Base-by-base conservation (phyloP, 2,113 vertebrate genomes). In the Abramis brama region DNA sequence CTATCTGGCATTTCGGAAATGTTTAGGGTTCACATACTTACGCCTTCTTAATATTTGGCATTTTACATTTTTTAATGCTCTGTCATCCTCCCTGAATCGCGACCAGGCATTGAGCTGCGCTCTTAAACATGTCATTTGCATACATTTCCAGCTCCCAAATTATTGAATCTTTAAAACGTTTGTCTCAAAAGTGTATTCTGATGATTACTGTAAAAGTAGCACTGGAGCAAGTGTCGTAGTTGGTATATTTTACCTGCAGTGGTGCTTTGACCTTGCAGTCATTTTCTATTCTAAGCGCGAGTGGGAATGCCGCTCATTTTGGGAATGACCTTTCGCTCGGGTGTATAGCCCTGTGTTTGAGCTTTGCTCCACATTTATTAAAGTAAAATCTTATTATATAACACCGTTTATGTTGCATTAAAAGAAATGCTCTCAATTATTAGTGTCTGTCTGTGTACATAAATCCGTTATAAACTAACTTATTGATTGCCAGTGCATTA, bases 241-340 rank as follows among this genome's bases (percentile, higher is more conserved):
- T 57, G 4, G 1, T 57, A 23, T 39, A 7, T 82, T 66, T 66
- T 23, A 52, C 43, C 60, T 55, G 80, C 81, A 43, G 81, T 6
- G 3, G 0, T 9, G 27, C 66, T 83, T 70, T 83, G 81, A 83
- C 81, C 81, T 83, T 83, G 66, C 66, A 0, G 47, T 73, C 66
- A 43, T 73, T 55, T 59, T 83, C 66, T 83, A 73, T 83, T 83
- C 81, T 83, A 43, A 73, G 81, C 66, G 45, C 50, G 23, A 59
- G 66, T 33, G 79, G 62, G 64, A 81, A 81, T 66, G 59, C 39
- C 79, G 60, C 10, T 82, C 47, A 64, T 82, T 70, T 71, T 82
- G 62, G 64, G 21, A 83, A 57, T 30, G 81, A 83, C 81, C 81
- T 83, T 73, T 83, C 23, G 33, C 66, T 25, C 47, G 68, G 2